Conservation (phyloP, 1,140 invertebrate genomes). For the Dendroctonus ponderosae region DNA sequence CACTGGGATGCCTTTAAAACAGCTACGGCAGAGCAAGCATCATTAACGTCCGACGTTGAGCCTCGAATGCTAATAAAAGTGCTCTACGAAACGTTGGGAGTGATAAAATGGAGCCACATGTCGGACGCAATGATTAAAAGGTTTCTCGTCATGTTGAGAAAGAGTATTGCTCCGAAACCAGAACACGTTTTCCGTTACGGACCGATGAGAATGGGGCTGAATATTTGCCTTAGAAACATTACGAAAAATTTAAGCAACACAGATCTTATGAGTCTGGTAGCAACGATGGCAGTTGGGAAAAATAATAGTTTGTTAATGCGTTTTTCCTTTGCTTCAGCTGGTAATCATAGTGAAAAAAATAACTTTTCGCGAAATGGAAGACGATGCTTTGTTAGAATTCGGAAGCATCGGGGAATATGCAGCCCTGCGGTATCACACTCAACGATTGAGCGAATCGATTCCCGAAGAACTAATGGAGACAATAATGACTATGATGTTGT, state of each 20-base stretch:
- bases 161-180: conserved; percentile 47
- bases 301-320: too few relatives aligned
- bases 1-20: not conserved
- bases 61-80: conserved; percentile 48
- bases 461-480: conserved; percentile 51
- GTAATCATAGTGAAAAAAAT: conserved; percentile 28
- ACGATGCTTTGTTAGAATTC: conserved; percentile 53
- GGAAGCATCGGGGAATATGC: conserved; percentile 55
- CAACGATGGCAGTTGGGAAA: conserved; percentile 6
- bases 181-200: conserved; percentile 33
- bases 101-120: conserved; percentile 54
- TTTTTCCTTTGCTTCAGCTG: not conserved
- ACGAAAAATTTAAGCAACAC: conserved; percentile 50
- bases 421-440: conserved; percentile 51
- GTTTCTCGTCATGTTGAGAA: conserved; percentile 53
- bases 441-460: conserved; percentile 50
- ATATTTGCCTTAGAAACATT: conserved; percentile 53
- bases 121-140: conserved; percentile 49
- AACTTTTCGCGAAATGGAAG: conserved; percentile 36
- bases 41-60: conserved; percentile 19
- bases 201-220: conserved; percentile 40
- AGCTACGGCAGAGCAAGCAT: conserved; percentile 22
- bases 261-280: conserved; percentile 49
- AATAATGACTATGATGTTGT: conserved; percentile 54
- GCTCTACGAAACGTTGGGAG: conserved; percentile 53